Conservation (phyloP, 2,797 vertebrate species). For the Setipinna tenuifilis region DNA sequence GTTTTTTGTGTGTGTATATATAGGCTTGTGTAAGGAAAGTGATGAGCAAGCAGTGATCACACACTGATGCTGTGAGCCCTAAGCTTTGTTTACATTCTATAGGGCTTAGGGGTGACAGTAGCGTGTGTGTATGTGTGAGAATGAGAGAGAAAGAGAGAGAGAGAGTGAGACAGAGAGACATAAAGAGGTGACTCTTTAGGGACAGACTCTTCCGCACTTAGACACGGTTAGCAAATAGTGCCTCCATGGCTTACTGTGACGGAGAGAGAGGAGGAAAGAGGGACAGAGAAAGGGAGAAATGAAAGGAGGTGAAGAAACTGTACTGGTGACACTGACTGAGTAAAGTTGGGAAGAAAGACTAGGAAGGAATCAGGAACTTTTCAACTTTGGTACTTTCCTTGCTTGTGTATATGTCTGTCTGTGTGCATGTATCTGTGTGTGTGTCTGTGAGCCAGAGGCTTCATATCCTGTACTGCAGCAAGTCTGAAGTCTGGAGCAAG, state of each 20-base stretch:
- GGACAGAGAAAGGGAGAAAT: background rate
- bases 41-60: background rate
- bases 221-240: background rate
- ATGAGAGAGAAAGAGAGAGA: background rate
- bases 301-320: background rate
- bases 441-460: constrained; percentile 19
- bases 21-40: background rate
- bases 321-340: no score
- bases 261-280: background rate
- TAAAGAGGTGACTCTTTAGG: background rate
- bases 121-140: background rate
- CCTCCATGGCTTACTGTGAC: no score
- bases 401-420: no score
- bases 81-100: constrained; percentile 17
- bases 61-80: background rate
- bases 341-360: background rate
- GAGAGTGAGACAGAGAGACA: constrained; percentile 12
- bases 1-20: background rate
- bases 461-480: constrained; percentile 58
- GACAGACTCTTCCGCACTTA: background rate
- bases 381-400: background rate
- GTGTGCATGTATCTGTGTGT: constrained; percentile 30
- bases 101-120: constrained; percentile 1
- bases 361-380: background rate
- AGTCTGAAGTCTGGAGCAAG: constrained; percentile 54